Evolutionary conservation across 2,113 vertebrate genomes (phyloP), one percentile per base, ranked within the genome.

Genomic region (Egretta garzetta): DNA sequence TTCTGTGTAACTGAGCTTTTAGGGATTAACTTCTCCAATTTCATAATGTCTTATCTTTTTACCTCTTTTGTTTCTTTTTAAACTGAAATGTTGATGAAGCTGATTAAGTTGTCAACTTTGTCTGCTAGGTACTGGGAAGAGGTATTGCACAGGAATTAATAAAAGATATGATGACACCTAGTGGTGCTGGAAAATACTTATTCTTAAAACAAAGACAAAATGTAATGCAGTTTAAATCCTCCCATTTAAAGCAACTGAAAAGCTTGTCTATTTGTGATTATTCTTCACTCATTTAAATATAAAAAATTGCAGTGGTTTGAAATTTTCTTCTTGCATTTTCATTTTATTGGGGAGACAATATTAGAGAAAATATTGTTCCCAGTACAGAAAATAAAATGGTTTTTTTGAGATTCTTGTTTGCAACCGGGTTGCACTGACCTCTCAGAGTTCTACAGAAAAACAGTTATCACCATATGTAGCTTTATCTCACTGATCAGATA

Each of bases 161-260:
- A 98, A 86, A 90, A 98, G 94, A 88, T 33, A 97, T 8, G 52
- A 97, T 96, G 98, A 98, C 98, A 98, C 92, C 98, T 98, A 98
- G 98, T 97, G 98, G 98, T 88, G 30, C 45, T 72, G 43, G 35
- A 49, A 86, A 93, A 97, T 87, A 92, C 8, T 59, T 59, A 71
- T 41, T 52, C 62, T 35, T 84, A 49, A 86, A 81, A 85, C 30
- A 77, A 76, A 45, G 33, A 27, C 5, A 2, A 77, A 92, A 26
- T 24, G 8, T 6, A 55, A 35, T 5, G 14, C 12, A 19, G 8
- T 49, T 64, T 45, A 87, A 81, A 82, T 45, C 47, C 17, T 19
- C 13, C 6, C 8, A 30, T 45, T 39, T 47, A 88, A 88, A 81
- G 43, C 35, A 37, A 16, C 15, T 4, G 10, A 17, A 45, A 80